These are phyloP conservation scores for Lucifuga dentata DNA, from an alignment of 2,113 vertebrate genomes.

Conservation along the genomic window DNA sequence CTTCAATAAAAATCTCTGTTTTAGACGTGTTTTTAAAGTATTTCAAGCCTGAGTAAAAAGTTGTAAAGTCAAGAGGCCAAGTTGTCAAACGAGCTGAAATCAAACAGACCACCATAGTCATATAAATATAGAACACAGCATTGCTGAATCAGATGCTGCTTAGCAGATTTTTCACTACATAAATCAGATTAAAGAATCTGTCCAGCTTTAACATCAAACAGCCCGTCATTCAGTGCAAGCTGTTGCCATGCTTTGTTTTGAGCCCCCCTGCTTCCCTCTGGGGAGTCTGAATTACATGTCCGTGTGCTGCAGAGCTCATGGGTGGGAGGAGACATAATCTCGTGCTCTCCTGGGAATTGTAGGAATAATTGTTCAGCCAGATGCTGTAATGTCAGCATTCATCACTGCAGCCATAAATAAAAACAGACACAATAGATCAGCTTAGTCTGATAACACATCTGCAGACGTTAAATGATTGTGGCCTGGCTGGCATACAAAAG, in stretches of 20 bases:
- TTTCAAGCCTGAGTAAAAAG: too few relatives aligned
- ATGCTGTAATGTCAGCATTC: slow-evolving; percentile 51
- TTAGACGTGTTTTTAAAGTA: too few relatives aligned
- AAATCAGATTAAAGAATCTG: background rate
- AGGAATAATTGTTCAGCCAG: slow-evolving; percentile 61
- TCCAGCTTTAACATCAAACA: background rate
- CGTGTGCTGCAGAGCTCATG: slow-evolving; percentile 11
- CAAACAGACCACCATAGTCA: too few relatives aligned
- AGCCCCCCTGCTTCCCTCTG: background rate
- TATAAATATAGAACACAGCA: too few relatives aligned
- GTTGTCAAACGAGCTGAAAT: too few relatives aligned
- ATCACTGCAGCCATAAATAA: slow-evolving; percentile 39
- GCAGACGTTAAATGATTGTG: background rate
- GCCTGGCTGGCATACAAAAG: background rate
- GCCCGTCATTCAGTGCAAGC: slow-evolving; percentile 42
- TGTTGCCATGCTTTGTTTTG: slow-evolving; percentile 42
- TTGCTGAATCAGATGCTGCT: too few relatives aligned
- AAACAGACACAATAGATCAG: slow-evolving; percentile 6
- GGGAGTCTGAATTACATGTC: slow-evolving; percentile 52
- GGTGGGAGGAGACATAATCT: slow-evolving; percentile 28
- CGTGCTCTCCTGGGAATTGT: slow-evolving; percentile 28
- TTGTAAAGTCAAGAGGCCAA: too few relatives aligned
- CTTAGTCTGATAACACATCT: slow-evolving; percentile 18
- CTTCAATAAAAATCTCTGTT: too few relatives aligned
- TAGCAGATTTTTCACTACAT: too few relatives aligned